A percentile compares a stretch with the other conserved stretches of the same genome.
These are phyloP conservation scores for Tetanocera ferruginea DNA, from an alignment of 2,888 invertebrate species.

Conservation along the genomic window DNA sequence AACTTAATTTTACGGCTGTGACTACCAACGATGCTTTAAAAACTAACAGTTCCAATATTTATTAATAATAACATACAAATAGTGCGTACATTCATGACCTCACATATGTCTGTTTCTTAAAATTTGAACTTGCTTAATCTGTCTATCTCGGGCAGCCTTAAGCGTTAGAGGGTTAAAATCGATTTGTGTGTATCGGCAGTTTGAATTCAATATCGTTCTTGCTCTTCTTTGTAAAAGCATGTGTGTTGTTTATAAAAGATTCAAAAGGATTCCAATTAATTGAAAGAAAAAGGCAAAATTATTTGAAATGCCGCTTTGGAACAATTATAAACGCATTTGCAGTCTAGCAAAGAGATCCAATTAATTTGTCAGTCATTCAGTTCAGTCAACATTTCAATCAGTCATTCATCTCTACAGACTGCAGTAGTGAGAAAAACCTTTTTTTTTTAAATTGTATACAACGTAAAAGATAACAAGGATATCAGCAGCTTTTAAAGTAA, in stretches of 20 bases:
- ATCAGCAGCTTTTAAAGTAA: background rate
- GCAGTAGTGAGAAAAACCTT: background rate
- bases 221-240: background rate
- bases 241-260: background rate
- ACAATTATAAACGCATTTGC: constrained; percentile 45
- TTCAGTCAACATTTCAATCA: constrained; percentile 43
- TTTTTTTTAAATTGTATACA: background rate
- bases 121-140: no score
- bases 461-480: background rate
- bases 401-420: constrained; percentile 30
- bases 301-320: background rate
- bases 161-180: no score
- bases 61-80: no score
- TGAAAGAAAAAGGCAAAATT: no score
- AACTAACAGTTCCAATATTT: no score
- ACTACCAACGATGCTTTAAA: no score
- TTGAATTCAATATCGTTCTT: background rate
- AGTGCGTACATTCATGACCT: no score
- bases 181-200: no score
- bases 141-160: no score
- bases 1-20: no score
- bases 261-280: no score
- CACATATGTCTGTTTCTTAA: no score
- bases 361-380: constrained; percentile 53
- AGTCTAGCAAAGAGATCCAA: constrained; percentile 50